phyloP scores from a whole-genome alignment of 1,140 invertebrate genomes.

The Drepana arcuata region DNA sequence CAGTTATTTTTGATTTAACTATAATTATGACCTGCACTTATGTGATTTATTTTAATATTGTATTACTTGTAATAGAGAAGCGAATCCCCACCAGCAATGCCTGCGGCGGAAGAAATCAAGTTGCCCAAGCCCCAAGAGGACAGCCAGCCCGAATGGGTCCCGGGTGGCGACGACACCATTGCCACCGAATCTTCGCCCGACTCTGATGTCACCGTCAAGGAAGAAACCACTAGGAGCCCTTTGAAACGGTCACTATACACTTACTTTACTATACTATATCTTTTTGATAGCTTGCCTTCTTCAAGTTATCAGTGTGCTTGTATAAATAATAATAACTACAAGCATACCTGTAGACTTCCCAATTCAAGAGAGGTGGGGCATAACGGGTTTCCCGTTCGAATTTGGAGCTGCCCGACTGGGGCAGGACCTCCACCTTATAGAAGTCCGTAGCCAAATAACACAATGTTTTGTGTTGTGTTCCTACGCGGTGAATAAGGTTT shows the following conservation, averaged over 20 bases:
- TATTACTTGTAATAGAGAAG: slow-evolving; percentile 31
- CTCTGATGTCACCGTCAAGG: slow-evolving; percentile 20
- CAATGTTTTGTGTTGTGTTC: too few relatives aligned
- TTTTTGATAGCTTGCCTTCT: too few relatives aligned
- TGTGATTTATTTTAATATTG: background rate
- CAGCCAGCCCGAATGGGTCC: slow-evolving; percentile 42
- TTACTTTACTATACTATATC: too few relatives aligned
- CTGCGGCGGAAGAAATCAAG: slow-evolving; percentile 18
- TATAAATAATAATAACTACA: too few relatives aligned
- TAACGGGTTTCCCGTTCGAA: too few relatives aligned
- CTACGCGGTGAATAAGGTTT: too few relatives aligned
- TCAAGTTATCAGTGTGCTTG: too few relatives aligned
- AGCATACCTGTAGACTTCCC: too few relatives aligned
- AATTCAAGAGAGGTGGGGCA: too few relatives aligned
- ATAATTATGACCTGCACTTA: background rate
- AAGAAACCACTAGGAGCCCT: slow-evolving; percentile 43
- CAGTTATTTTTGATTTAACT: background rate
- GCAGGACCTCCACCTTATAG: too few relatives aligned
- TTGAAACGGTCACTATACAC: slow-evolving; percentile 55
- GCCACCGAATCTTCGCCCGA: slow-evolving; percentile 35
- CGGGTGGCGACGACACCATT: slow-evolving; percentile 44
- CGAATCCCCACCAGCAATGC: slow-evolving; percentile 41
- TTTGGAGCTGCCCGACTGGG: too few relatives aligned
- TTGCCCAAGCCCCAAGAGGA: slow-evolving; percentile 25
- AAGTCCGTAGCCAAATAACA: too few relatives aligned